Evolutionary conservation across 2,888 invertebrate species (phyloP).

Genomic region (Coecobrya sp.): DNA sequence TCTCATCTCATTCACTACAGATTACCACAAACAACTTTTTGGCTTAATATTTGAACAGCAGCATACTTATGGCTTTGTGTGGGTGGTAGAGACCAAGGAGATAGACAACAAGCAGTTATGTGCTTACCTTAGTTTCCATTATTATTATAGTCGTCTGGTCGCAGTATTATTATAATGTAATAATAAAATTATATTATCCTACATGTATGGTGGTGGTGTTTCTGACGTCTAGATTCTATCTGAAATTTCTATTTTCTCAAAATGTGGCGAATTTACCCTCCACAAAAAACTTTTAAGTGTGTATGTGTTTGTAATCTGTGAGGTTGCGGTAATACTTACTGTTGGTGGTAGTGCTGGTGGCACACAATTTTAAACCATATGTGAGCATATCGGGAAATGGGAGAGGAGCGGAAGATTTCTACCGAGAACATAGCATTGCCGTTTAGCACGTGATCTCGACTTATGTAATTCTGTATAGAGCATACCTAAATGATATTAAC

Average conservation of each 20-base stretch:
- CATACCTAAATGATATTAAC: slow-evolving; percentile 44
- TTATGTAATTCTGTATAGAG: background rate
- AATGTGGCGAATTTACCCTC: slow-evolving; percentile 36
- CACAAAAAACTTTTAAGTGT: background rate
- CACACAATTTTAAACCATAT: slow-evolving; percentile 18
- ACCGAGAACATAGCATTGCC: background rate
- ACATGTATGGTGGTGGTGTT: slow-evolving; percentile 2
- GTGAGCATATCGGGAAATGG: background rate
- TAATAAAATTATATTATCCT: slow-evolving; percentile 41
- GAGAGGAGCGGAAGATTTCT: background rate
- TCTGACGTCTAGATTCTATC: slow-evolving; percentile 23
- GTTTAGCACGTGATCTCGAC: slow-evolving; percentile 48
- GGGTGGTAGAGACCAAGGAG: background rate
- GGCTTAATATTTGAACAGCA: slow-evolving; percentile 91
- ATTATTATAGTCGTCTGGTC: background rate
- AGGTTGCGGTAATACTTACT: background rate
- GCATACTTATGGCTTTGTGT: slow-evolving; percentile 88
- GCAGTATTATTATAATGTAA: slow-evolving; percentile 11
- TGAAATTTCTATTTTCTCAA: slow-evolving; percentile 32
- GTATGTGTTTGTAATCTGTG: slow-evolving; percentile 1
- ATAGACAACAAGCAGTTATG: slow-evolving; percentile 45
- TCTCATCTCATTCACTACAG: slow-evolving; percentile 96
- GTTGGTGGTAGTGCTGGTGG: background rate
- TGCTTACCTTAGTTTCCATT: slow-evolving; percentile 4
- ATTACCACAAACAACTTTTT: slow-evolving; percentile 58